Evolutionary conservation across 92 coral and sea anemone species (phyloP).

Genomic region (Epizoanthus illoricatus): DNA sequence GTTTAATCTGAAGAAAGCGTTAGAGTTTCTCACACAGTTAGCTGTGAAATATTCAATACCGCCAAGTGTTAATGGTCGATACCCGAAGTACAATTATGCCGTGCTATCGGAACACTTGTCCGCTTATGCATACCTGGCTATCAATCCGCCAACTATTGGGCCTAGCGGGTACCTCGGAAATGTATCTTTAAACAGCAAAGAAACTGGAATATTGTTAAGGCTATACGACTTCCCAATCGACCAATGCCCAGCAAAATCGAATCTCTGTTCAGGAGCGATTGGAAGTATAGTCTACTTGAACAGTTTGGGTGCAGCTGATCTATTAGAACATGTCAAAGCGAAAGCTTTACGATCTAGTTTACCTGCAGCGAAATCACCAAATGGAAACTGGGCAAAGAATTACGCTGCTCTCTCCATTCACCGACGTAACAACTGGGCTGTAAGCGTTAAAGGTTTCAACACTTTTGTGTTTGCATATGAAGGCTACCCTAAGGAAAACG

Average conservation of each 20-base stretch:
- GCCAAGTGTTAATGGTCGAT: conserved; percentile 28
- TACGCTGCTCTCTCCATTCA: conserved; percentile 46
- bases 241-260: conserved; percentile 1
- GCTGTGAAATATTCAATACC: conserved; percentile 39
- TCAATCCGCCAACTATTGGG: conserved; percentile 9
- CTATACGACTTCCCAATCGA: conserved; percentile 16
- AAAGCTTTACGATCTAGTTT: neutral
- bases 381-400: conserved; percentile 50
- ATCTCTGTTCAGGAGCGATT: conserved; percentile 25
- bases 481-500: conserved; percentile 24
- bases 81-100: conserved; percentile 10
- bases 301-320: conserved; percentile 39
- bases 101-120: conserved; percentile 13
- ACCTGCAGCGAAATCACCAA: conserved; percentile 18
- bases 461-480: conserved; percentile 38
- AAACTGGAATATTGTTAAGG: conserved; percentile 14
- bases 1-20: conserved; percentile 25
- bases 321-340: conserved; percentile 22
- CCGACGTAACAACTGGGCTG: conserved; percentile 50
- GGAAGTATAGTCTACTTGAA: conserved; percentile 22
- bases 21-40: conserved; percentile 15
- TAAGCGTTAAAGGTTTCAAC: conserved; percentile 47
- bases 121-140: conserved; percentile 39
- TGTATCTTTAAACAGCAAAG: neutral
- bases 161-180: neutral